phyloP scores from a whole-genome alignment of 2,113 vertebrate species.

The Microcebus tavaratra region DNA sequence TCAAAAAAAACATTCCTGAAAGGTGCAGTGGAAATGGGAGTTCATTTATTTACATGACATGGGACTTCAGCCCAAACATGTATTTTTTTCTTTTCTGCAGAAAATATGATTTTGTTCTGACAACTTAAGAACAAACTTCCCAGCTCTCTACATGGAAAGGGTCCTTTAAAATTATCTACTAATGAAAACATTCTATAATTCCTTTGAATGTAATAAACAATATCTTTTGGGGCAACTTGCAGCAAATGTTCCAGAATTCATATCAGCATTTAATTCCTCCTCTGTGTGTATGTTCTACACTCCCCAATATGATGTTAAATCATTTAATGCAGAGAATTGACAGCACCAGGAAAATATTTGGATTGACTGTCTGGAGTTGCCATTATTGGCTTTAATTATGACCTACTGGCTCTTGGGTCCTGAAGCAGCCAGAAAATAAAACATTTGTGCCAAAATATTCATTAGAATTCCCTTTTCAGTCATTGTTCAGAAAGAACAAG shows the following conservation, averaged over 20 bases:
- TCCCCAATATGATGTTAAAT: slow-evolving; percentile 81
- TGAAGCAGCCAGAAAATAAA: slow-evolving; percentile 84
- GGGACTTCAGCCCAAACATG: slow-evolving; percentile 56
- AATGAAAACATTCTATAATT: slow-evolving; percentile 74
- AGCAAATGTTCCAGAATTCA: slow-evolving; percentile 76
- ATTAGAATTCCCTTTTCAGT: slow-evolving; percentile 85
- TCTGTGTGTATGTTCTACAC: slow-evolving; percentile 74
- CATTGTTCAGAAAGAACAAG: slow-evolving; percentile 82
- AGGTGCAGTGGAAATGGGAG: slow-evolving; percentile 31
- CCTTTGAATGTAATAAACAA: slow-evolving; percentile 79
- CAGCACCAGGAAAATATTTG: slow-evolving; percentile 85
- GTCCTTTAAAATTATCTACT: slow-evolving; percentile 76
- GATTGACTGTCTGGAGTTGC: slow-evolving; percentile 84
- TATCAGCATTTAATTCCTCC: slow-evolving; percentile 78
- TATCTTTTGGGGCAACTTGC: slow-evolving; percentile 73
- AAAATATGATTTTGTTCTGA: slow-evolving; percentile 74
- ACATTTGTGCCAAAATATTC: slow-evolving; percentile 84
- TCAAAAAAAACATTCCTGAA: slow-evolving; percentile 44
- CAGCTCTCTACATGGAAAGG: slow-evolving; percentile 65
- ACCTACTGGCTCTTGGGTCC: slow-evolving; percentile 84
- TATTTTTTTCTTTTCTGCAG: slow-evolving; percentile 58
- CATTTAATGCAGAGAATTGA: slow-evolving; percentile 82
- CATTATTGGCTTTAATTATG: slow-evolving; percentile 87
- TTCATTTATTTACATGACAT: slow-evolving; percentile 59
- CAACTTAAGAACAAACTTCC: slow-evolving; percentile 66